Base-by-base conservation (phyloP, 2,888 invertebrate genomes). In the Conchocele bisecta region DNA sequence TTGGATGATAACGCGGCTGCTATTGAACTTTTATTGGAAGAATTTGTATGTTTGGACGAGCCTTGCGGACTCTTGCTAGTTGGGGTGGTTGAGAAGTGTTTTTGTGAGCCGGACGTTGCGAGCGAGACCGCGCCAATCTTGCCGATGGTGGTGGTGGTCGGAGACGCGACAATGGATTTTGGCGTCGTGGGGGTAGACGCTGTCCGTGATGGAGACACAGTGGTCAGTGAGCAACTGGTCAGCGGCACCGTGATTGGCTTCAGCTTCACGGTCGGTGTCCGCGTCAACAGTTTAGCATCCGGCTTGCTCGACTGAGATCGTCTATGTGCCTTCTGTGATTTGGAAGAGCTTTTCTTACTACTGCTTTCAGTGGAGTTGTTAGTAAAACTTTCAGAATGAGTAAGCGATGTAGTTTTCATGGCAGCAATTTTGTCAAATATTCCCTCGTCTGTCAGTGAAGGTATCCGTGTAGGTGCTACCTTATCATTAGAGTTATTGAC, bases 231-330 rank as follows among this genome's bases (percentile, higher is more conserved):
- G n/a, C n/a, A n/a, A n/a, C n/a, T n/a, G n/a, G n/a, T 51, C 4
- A 83, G 93, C 93, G 95, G 94, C 86, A 94, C 94, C 0, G 94
- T 93, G 0, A 96, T 96, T 37, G 95, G 96, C 75, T 90, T 89
- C 28, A 88, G 74, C 61, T 88, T 87, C 28, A 89, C 86, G 17
- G 88, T 88, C 29, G 88, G 84, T 46, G 88, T 86, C 68, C 86
- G 84, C 22, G 75, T 83, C 48, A 85, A 81, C 29, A 86, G 75
- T 63, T 88, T 88, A 6, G 86, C 83, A 69, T 88, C 87, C 11
- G 81, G 70, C 66, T 85, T 86, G 37, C 76, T 79, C n/a, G 79
- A 75, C 13, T 63, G 57, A 20, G 70, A 68, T 41, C 63, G 54
- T 35, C 72, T 73, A 46, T 67, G 69, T 51, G 76, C 69, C 65